Conservation (phyloP, 2,888 invertebrate genomes). For the Dryomyza anilis region DNA sequence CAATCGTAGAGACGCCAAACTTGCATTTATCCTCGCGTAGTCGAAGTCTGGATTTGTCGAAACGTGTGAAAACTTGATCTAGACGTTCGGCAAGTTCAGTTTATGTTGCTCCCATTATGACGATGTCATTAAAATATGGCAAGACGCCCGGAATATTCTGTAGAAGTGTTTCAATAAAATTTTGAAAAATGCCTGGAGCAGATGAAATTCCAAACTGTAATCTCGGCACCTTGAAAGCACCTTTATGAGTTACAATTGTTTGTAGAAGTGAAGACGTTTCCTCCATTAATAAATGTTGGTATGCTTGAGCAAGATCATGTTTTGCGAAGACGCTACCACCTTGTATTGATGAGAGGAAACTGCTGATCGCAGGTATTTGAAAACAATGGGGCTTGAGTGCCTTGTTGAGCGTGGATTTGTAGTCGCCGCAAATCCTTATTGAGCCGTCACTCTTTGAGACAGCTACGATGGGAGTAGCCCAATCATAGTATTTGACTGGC, state of each 20-base stretch:
- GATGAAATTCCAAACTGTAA: constrained; percentile 41
- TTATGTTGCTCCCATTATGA: constrained; percentile 29
- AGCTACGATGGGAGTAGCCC: constrained; percentile 27
- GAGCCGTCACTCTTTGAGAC: constrained; percentile 25
- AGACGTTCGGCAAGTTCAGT: constrained; percentile 22
- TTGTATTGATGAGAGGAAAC: constrained; percentile 33
- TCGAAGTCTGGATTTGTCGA: constrained; percentile 21
- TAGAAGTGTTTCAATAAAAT: constrained; percentile 29
- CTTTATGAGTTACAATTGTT: constrained; percentile 51
- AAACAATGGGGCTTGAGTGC: constrained; percentile 38
- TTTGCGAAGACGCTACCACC: constrained; percentile 49
- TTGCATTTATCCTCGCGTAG: constrained; percentile 28
- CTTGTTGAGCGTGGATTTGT: constrained; percentile 45
- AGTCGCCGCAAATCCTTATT: constrained; percentile 44
- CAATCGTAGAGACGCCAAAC: constrained; percentile 27
- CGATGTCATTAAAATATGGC: constrained; percentile 32
- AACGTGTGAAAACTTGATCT: constrained; percentile 17
- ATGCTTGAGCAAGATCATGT: constrained; percentile 53
- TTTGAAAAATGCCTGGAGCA: constrained; percentile 33
- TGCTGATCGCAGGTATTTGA: constrained; percentile 34
- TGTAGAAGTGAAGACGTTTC: constrained; percentile 44
- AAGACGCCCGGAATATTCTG: constrained; percentile 25
- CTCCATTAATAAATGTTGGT: constrained; percentile 49
- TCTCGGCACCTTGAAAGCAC: constrained; percentile 42
- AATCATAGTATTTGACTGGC: constrained; percentile 27